phyloP scores from a whole-genome alignment of 2,888 invertebrate species.

The Yponomeuta malinellus region DNA sequence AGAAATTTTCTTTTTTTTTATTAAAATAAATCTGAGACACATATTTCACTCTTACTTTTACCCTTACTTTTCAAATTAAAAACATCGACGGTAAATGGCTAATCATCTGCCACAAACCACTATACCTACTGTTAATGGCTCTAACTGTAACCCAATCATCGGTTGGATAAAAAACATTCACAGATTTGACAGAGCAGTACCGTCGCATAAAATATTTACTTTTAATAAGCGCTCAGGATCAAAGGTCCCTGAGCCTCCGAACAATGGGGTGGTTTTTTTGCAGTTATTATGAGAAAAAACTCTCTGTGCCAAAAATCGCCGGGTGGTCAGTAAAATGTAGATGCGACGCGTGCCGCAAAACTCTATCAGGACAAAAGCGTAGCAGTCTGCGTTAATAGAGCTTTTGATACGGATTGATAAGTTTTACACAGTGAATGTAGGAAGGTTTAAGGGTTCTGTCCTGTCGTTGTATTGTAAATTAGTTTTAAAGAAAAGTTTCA shows the following conservation, averaged over 20 bases:
- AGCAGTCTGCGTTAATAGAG: slow-evolving; percentile 13
- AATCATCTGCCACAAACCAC: not conserved
- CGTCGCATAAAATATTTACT: slow-evolving; percentile 70
- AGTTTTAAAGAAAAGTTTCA: too few relatives aligned
- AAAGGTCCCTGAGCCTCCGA: slow-evolving; percentile 70
- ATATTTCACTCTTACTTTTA: too few relatives aligned
- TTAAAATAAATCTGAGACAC: too few relatives aligned
- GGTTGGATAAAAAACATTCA: slow-evolving; percentile 12
- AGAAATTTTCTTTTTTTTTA: too few relatives aligned
- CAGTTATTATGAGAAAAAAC: slow-evolving; percentile 29
- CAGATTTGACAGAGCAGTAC: slow-evolving; percentile 28
- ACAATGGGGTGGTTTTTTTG: slow-evolving; percentile 64
- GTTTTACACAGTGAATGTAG: too few relatives aligned
- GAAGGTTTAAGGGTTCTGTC: too few relatives aligned
- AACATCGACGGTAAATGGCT: too few relatives aligned
- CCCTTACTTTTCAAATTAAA: too few relatives aligned
- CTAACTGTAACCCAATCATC: not conserved
- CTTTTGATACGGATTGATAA: not conserved
- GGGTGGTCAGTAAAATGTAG: slow-evolving; percentile 38
- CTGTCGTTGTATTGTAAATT: too few relatives aligned
- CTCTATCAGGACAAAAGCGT: slow-evolving; percentile 33
- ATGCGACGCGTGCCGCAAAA: slow-evolving; percentile 45
- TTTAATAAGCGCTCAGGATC: slow-evolving; percentile 71
- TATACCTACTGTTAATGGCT: not conserved
- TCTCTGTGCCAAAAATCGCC: slow-evolving; percentile 29